Base-by-base conservation (phyloP, 2,797 vertebrate species). In the Varecia variegata region DNA sequence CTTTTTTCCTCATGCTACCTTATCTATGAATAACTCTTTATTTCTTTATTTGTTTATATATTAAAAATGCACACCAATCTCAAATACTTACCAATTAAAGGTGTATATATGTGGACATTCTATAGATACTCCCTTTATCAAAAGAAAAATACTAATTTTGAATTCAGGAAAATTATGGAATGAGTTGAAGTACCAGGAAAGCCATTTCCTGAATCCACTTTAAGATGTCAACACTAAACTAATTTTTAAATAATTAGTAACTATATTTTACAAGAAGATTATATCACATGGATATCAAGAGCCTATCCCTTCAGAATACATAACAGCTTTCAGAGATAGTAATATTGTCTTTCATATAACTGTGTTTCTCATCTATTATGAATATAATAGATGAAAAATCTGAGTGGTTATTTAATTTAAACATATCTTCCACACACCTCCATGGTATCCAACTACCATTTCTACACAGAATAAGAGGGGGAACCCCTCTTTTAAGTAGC, bases 31-130 rank as follows among this genome's bases (percentile, higher is more conserved):
- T 65, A 67, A 67, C n/a, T 67, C 32, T 35, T 67, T 67, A n/a
- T 32, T 67, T 67, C 62, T 91, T 82, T 73, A 85, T 47, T 93
- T 85, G 50, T 74, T 68, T 60, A 79, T 32, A 38, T 23, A 47
- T 89, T 45, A 8, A 81, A 88, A 62, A 58, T 47, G 11, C 21
- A 84, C 54, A 79, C 23, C 43, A 92, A 56, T 35, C 23, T 87
- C 38, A 95, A 81, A 76, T 54, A 67, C 30, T 58, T 83, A 40
- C 35, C n/a, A 77, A 71, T 76, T 73, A 85, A 96, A 93, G 32
- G 15, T 74, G 17, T 30, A 35, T 88, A 32, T 52, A 38, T 71
- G 62, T 84, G 12, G 38, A 13, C 43, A 94, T 88, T 40, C n/a
- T 73, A 40, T 10, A 62, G 3, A 58, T 38, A 58, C 4, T 38